Conservation (phyloP, 2,888 invertebrate species). For the Sicus ferrugineus region DNA sequence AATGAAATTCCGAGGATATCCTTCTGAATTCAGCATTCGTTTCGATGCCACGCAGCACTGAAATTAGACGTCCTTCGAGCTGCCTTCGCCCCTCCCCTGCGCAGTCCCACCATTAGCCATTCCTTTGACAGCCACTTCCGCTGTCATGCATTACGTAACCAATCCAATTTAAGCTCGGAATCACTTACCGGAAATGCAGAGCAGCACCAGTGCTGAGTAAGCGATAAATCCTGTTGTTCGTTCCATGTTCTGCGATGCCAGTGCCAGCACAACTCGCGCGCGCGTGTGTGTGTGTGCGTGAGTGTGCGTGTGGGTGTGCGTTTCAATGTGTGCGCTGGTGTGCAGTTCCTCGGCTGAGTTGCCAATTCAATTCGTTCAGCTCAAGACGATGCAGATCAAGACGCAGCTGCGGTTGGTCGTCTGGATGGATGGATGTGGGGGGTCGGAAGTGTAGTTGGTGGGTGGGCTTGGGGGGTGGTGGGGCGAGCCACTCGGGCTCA, state of each 20-base stretch:
- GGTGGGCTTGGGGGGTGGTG: too few relatives aligned
- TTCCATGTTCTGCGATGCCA: slow-evolving; percentile 23
- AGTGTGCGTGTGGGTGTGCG: slow-evolving; percentile 11
- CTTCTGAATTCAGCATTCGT: too few relatives aligned
- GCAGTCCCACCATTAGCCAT: too few relatives aligned
- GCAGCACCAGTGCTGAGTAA: slow-evolving; percentile 64
- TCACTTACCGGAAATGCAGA: slow-evolving; percentile 65
- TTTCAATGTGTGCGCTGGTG: too few relatives aligned
- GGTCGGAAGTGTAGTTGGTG: too few relatives aligned
- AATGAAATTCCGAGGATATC: too few relatives aligned
- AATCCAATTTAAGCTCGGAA: slow-evolving; percentile 31
- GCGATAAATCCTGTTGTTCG: slow-evolving; percentile 60
- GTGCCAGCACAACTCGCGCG: neutral
- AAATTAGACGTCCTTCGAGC: too few relatives aligned
- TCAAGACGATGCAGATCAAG: slow-evolving; percentile 1
- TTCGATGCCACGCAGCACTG: too few relatives aligned
- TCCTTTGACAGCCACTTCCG: neutral
- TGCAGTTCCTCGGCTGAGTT: slow-evolving; percentile 17
- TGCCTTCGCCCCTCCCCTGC: too few relatives aligned
- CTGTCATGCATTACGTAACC: neutral
- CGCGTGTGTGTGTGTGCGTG: neutral
- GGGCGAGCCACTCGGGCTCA: neutral
- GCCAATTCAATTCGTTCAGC: slow-evolving; percentile 20
- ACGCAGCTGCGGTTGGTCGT: neutral
- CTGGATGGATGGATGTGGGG: neutral